These are phyloP conservation scores for Mesorhabditis spiculigera DNA, from an alignment of 2,888 invertebrate species.

Conservation along the genomic window DNA sequence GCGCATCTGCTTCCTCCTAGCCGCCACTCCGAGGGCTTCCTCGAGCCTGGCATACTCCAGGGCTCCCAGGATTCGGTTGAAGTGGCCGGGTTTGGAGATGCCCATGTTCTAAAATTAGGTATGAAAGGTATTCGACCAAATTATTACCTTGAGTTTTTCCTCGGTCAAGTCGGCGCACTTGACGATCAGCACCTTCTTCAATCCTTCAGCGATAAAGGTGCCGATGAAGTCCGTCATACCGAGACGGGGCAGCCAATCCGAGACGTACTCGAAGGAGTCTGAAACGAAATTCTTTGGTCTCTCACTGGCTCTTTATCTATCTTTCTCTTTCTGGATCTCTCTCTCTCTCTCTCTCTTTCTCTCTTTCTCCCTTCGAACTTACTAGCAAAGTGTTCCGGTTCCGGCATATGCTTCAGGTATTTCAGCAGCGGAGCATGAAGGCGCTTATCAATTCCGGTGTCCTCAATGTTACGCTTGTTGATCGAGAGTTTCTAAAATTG, in stretches of 20 bases:
- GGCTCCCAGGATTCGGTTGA: slow-evolving; percentile 84
- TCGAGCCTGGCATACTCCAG: slow-evolving; percentile 42
- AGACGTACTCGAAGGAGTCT: slow-evolving; percentile 40
- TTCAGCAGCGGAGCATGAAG: slow-evolving; percentile 26
- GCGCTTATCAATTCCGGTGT: slow-evolving; percentile 31
- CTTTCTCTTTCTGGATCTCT: too few species aligned
- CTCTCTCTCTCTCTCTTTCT: too few species aligned
- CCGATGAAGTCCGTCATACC: slow-evolving; percentile 45
- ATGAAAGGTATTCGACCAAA: slow-evolving; percentile 9
- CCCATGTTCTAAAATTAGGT: slow-evolving; percentile 68
- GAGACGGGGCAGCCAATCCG: slow-evolving; percentile 50
- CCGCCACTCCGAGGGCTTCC: background rate
- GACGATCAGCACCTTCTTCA: slow-evolving; percentile 38
- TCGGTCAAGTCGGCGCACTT: slow-evolving; percentile 21
- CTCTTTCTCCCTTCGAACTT: too few species aligned
- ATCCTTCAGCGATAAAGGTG: slow-evolving; percentile 42
- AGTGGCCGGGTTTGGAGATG: slow-evolving; percentile 84
- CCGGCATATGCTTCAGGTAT: slow-evolving; percentile 23
- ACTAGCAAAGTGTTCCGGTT: slow-evolving; percentile 2
- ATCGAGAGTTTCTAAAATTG: background rate
- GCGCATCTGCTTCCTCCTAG: too few species aligned
- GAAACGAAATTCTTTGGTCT: slow-evolving; percentile 8
- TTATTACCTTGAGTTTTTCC: slow-evolving; percentile 21
- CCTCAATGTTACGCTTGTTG: slow-evolving; percentile 20
- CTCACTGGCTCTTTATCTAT: slow-evolving; percentile 11